phyloP scores from a whole-genome alignment of 2,888 invertebrate genomes.

The Ormyrus nitidulus region DNA sequence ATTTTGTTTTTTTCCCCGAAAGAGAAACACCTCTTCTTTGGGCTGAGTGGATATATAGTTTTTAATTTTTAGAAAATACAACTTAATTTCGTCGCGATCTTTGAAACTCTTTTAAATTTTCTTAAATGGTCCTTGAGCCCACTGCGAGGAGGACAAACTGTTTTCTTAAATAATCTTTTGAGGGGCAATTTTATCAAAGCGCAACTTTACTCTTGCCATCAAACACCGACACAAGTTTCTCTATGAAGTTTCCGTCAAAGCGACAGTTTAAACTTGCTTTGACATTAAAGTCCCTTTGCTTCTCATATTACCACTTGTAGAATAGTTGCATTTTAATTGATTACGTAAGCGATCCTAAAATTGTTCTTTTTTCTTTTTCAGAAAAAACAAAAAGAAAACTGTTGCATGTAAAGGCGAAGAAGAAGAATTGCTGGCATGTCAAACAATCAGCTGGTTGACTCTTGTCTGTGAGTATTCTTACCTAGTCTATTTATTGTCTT shows the following conservation, averaged over 20 bases:
- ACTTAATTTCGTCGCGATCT: too few species aligned
- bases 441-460: slow-evolving; percentile 82
- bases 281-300: slow-evolving; percentile 20
- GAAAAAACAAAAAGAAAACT: slow-evolving; percentile 56
- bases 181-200: slow-evolving; percentile 34
- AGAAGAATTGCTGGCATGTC: slow-evolving; percentile 77
- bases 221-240: neutral
- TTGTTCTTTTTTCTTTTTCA: slow-evolving; percentile 58
- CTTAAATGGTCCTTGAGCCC: neutral
- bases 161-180: slow-evolving; percentile 30
- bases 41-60: too few species aligned
- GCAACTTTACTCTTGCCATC: neutral
- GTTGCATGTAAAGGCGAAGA: slow-evolving; percentile 62
- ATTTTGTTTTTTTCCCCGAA: neutral
- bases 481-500: neutral
- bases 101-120: too few species aligned
- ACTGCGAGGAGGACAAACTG: slow-evolving; percentile 4
- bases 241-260: neutral
- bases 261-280: slow-evolving; percentile 19
- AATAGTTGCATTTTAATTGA: neutral
- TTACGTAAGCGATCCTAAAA: neutral
- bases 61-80: too few species aligned
- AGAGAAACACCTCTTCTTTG: too few species aligned
- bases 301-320: neutral
- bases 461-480: slow-evolving; percentile 79